Conservation (phyloP, 2,888 invertebrate species). For the Yponomeuta plumbellus region DNA sequence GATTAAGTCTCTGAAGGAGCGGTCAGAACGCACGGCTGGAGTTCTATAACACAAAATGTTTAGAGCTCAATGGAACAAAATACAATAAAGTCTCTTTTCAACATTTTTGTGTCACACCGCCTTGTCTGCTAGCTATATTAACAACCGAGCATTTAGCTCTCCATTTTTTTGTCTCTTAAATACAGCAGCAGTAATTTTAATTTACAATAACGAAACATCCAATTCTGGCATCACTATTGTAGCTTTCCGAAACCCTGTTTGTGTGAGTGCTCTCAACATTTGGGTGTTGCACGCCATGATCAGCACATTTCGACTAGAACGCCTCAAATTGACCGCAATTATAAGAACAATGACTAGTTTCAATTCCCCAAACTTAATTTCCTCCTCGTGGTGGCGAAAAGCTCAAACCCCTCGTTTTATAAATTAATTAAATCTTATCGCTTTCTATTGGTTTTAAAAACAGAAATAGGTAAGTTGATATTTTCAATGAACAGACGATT, state of each 20-base stretch:
- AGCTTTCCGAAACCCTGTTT: background rate
- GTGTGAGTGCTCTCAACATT: conserved; percentile 1
- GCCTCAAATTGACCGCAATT: conserved; percentile 72
- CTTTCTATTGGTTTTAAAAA: conserved; percentile 13
- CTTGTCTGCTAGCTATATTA: too few species aligned
- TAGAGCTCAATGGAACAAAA: too few species aligned
- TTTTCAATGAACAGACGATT: background rate
- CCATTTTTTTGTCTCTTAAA: too few species aligned
- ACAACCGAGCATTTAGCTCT: too few species aligned
- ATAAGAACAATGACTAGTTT: conserved; percentile 75
- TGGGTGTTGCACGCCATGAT: conserved; percentile 47
- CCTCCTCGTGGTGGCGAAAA: conserved; percentile 36
- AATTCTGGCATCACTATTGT: background rate
- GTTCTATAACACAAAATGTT: too few species aligned
- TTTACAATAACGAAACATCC: background rate
- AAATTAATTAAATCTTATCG: conserved; percentile 37
- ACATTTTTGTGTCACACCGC: too few species aligned
- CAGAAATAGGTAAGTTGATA: background rate
- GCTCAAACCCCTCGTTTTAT: conserved; percentile 41
- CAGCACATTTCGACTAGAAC: conserved; percentile 70
- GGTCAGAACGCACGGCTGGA: too few species aligned
- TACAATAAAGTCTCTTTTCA: too few species aligned
- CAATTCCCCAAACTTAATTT: conserved; percentile 75
- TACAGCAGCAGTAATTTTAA: background rate
- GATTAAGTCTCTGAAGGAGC: background rate